Conservation (phyloP, 2,113 vertebrate genomes). For the Orycteropus afer region DNA sequence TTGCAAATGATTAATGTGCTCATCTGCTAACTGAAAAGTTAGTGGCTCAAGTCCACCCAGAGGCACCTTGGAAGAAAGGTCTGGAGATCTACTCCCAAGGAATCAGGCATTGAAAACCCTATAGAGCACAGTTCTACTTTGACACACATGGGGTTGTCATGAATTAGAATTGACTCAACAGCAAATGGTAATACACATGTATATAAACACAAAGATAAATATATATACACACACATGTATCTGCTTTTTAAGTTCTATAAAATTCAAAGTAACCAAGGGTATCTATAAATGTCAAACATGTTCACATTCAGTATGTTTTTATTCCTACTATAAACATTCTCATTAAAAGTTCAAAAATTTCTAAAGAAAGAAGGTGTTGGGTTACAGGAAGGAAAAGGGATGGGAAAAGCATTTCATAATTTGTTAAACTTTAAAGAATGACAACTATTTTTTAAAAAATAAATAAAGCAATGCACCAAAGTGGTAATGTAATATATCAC, state of each 20-base stretch:
- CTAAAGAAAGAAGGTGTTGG: neutral
- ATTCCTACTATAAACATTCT: neutral
- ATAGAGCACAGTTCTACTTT: neutral
- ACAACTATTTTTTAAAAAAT: neutral
- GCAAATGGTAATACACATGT: neutral
- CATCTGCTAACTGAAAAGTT: no score
- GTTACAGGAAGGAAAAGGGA: neutral
- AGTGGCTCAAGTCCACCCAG: neutral
- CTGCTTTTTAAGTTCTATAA: neutral
- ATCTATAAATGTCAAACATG: neutral
- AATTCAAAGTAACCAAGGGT: neutral
- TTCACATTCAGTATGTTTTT: neutral
- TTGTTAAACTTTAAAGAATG: neutral
- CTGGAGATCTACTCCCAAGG: neutral
- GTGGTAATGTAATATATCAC: neutral
- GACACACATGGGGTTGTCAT: no score
- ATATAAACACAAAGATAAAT: neutral
- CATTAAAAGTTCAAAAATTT: neutral
- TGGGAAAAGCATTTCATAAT: neutral
- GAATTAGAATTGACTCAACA: no score
- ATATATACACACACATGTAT: accelerated
- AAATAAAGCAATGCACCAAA: neutral
- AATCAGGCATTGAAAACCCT: no score
- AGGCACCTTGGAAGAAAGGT: neutral
- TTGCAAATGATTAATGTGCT: no score